Percentiles rank a stretch among this genome's conserved stretches.
These are phyloP conservation scores for Ferdinandea cuprea DNA, from an alignment of 2,888 invertebrate species.

Conservation along the genomic window DNA sequence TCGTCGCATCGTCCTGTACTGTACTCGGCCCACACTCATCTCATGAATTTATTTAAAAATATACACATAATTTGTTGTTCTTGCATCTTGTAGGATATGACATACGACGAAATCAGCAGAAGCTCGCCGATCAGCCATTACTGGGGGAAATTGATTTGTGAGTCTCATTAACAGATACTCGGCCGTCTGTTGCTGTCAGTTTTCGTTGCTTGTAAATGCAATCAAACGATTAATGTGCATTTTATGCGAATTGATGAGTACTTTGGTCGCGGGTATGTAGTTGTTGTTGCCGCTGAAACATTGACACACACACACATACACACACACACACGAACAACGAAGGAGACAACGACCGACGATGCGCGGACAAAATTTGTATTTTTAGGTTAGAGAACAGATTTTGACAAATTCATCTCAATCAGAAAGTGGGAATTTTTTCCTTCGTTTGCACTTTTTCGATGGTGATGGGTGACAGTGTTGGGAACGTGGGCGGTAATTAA, in stretches of 20 bases:
- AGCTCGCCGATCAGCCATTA: conserved; percentile 26
- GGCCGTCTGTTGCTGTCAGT: conserved; percentile 73
- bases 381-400: conserved; percentile 31
- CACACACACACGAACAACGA: too few species aligned
- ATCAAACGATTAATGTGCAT: conserved; percentile 68
- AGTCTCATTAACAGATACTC: conserved; percentile 71
- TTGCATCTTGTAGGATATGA: conserved; percentile 3
- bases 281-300: background rate
- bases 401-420: conserved; percentile 63
- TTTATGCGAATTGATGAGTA: conserved; percentile 60
- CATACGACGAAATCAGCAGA: conserved; percentile 20
- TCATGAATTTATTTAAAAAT: background rate
- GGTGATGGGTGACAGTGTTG: background rate
- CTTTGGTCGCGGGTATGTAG: background rate
- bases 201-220: conserved; percentile 57
- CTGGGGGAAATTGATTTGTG: conserved; percentile 67
- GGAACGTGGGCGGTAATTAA: conserved; percentile 63
- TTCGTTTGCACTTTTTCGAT: background rate
- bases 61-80: background rate
- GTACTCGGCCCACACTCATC: background rate
- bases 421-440: background rate
- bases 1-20: too few species aligned
- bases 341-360: background rate
- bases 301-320: conserved; percentile 42
- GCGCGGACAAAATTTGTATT: conserved; percentile 23